A percentile compares a stretch with the other conserved stretches of the same genome.
Conservation (phyloP, 2,888 invertebrate species). For the Torymus tubicola region DNA sequence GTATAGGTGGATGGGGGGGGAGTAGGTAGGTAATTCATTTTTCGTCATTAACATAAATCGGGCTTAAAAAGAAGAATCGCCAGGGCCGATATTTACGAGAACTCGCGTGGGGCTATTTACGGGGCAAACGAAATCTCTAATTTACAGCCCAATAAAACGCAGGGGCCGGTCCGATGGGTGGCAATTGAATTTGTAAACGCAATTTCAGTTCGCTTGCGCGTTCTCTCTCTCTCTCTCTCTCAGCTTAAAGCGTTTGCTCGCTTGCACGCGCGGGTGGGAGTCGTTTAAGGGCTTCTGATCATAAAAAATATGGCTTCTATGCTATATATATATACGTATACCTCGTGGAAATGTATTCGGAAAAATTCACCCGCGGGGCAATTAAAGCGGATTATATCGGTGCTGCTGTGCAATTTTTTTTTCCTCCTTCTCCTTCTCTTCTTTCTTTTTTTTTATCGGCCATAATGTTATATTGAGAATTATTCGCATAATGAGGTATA, state of each 20-base stretch:
- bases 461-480: too few species aligned
- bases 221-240: neutral
- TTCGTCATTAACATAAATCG: constrained; percentile 54
- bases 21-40: constrained; percentile 21
- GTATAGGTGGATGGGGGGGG: neutral
- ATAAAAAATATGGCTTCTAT: constrained; percentile 33
- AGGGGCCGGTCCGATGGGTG: constrained; percentile 18
- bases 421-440: too few species aligned
- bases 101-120: constrained; percentile 38
- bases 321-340: too few species aligned
- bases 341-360: neutral
- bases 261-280: too few species aligned
- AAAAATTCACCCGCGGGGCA: constrained; percentile 4
- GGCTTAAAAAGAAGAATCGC: constrained; percentile 43
- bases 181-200: constrained; percentile 56
- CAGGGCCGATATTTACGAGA: constrained; percentile 40
- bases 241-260: constrained; percentile 43
- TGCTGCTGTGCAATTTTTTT: too few species aligned
- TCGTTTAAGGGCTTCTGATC: constrained; percentile 34
- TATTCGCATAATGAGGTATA: neutral
- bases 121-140: constrained; percentile 51
- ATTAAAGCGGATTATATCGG: too few species aligned
- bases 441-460: too few species aligned
- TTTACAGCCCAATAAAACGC: constrained; percentile 57
- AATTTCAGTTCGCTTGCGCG: constrained; percentile 18